Percentiles rank a stretch among this genome's conserved stretches.
phyloP scores from a whole-genome alignment of 1,140 invertebrate species.

The Adoxophyes honmai region DNA sequence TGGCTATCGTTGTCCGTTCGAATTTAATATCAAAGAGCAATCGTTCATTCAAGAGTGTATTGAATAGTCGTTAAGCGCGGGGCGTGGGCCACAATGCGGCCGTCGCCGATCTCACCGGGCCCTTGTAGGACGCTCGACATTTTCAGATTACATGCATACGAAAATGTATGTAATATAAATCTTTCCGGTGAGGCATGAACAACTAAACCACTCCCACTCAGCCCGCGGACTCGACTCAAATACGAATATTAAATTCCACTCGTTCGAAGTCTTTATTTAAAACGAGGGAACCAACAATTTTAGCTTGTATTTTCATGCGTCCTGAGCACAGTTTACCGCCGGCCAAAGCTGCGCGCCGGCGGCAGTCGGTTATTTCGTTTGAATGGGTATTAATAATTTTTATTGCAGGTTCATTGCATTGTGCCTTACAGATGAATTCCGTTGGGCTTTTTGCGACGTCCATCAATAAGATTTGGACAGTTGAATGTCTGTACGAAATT shows the following conservation, averaged over 20 bases:
- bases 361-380: slow-evolving; percentile 41
- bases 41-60: slow-evolving; percentile 69
- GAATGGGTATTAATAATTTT: slow-evolving; percentile 72
- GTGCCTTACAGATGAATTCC: slow-evolving; percentile 53
- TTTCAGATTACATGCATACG: slow-evolving; percentile 72
- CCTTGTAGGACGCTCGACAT: slow-evolving; percentile 52
- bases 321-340: slow-evolving; percentile 38
- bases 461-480: slow-evolving; percentile 70
- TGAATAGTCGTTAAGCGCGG: slow-evolving; percentile 70
- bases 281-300: slow-evolving; percentile 43
- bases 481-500: slow-evolving; percentile 47
- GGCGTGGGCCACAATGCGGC: slow-evolving; percentile 64
- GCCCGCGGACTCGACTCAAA: slow-evolving; percentile 52
- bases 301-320: slow-evolving; percentile 49
- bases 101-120: slow-evolving; percentile 29
- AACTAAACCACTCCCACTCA: slow-evolving; percentile 68
- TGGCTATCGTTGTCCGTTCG: slow-evolving; percentile 55
- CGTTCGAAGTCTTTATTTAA: slow-evolving; percentile 69
- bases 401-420: slow-evolving; percentile 68
- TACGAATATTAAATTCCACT: slow-evolving; percentile 75
- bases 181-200: slow-evolving; percentile 72
- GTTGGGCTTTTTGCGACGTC: slow-evolving; percentile 52
- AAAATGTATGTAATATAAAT: slow-evolving; percentile 75
- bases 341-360: slow-evolving; percentile 27
- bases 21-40: slow-evolving; percentile 73